Evolutionary conservation across 2,797 vertebrate species (phyloP).

Genomic region (Sebastes iracundus): DNA sequence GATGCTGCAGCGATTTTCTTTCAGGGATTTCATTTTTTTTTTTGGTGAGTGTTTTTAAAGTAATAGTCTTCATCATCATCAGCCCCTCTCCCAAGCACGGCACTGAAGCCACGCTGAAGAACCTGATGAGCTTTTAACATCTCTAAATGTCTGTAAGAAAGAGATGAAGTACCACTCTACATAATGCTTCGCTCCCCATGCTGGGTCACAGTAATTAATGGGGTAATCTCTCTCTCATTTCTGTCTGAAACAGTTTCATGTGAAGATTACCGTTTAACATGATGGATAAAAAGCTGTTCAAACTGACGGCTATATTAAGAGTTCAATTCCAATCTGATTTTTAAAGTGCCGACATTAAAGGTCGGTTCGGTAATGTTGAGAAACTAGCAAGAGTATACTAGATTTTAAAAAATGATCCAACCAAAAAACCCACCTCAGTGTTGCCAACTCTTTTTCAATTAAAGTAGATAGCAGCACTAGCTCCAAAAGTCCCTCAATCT

Average conservation of each 20-base stretch:
- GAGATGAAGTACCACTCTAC: constrained; percentile 18
- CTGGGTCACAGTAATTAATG: constrained; percentile 36
- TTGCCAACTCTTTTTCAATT: not conserved
- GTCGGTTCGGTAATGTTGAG: not conserved
- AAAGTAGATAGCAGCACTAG: not conserved
- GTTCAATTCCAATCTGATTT: not conserved
- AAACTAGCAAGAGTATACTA: not conserved
- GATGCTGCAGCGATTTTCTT: constrained; percentile 4
- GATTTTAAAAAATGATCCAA: not conserved
- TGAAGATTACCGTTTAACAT: constrained; percentile 4
- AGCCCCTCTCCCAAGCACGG: not conserved
- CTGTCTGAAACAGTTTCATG: not conserved
- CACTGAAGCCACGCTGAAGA: constrained; percentile 7
- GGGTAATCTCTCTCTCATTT: constrained; percentile 5
- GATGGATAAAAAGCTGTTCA: constrained; percentile 1
- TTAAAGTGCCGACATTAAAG: not conserved
- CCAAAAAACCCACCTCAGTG: not conserved
- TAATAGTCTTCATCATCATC: constrained; percentile 10
- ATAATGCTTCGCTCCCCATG: not conserved
- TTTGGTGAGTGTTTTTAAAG: constrained; percentile 10
- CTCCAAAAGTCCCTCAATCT: not conserved
- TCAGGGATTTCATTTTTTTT: not conserved
- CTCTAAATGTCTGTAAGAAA: constrained; percentile 23
- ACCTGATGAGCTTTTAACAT: constrained; percentile 24
- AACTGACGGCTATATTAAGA: not conserved